Conservation (phyloP, 2,797 vertebrate species). For the Leptodactylus fallax region DNA sequence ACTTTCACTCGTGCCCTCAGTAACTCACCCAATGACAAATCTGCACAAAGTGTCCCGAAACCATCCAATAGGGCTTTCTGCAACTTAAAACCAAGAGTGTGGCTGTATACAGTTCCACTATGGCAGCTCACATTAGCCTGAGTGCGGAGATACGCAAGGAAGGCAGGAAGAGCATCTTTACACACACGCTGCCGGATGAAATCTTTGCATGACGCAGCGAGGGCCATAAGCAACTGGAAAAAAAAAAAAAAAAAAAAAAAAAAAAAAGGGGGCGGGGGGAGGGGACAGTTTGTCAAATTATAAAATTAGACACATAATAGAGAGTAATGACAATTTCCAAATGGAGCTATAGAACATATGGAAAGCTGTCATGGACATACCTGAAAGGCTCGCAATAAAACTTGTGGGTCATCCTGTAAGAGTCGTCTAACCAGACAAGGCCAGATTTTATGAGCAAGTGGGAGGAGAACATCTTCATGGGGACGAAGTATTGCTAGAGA, state of each 20-base stretch:
- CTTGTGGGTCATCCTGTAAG: conserved; percentile 84
- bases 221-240: conserved; percentile 83
- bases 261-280: no score
- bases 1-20: background rate
- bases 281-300: conserved; percentile 7
- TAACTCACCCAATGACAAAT: conserved; percentile 80
- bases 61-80: conserved; percentile 90
- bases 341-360: background rate
- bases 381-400: conserved; percentile 86
- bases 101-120: conserved; percentile 85
- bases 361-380: background rate
- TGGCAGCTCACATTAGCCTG: conserved; percentile 87
- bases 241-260: background rate
- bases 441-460: conserved; percentile 91
- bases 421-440: conserved; percentile 87
- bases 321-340: background rate
- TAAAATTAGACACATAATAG: conserved; percentile 8
- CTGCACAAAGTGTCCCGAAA: conserved; percentile 86
- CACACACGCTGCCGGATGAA: conserved; percentile 89
- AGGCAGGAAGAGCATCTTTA: conserved; percentile 88
- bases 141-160: conserved; percentile 79
- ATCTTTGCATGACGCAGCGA: conserved; percentile 85
- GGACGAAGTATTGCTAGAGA: conserved; percentile 82
- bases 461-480: conserved; percentile 85
- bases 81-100: conserved; percentile 90